Conservation (phyloP, 2,113 vertebrate species). For the Caranx ignobilis region DNA sequence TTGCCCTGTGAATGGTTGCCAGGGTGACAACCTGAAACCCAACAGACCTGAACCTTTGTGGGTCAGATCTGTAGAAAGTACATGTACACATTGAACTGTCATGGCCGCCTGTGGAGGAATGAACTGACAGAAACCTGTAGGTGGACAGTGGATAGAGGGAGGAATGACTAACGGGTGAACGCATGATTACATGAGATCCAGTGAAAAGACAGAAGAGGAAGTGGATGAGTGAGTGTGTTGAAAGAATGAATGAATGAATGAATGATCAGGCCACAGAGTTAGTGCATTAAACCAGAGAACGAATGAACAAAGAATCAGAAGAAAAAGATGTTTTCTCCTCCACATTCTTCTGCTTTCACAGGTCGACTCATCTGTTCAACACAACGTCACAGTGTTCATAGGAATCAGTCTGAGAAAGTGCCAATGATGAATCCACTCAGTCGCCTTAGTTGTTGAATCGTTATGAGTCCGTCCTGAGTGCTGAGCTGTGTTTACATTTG, state of each 20-base stretch:
- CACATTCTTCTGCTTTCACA: conserved; percentile 19
- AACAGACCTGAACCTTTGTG: not conserved
- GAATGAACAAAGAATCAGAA: not conserved
- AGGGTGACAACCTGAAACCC: not conserved
- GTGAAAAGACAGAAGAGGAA: not conserved
- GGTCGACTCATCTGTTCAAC: conserved; percentile 12
- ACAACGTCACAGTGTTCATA: conserved; percentile 33
- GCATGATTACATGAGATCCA: not conserved
- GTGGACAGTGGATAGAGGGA: not conserved
- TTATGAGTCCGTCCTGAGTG: not conserved
- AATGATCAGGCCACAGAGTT: not conserved
- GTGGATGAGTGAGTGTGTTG: not conserved
- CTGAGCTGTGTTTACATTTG: conserved; percentile 53
- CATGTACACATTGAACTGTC: conserved; percentile 13
- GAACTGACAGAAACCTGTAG: conserved; percentile 27
- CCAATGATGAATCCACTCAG: conserved; percentile 57
- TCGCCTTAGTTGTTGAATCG: conserved; percentile 46
- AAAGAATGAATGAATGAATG: not conserved
- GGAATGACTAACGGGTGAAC: not conserved
- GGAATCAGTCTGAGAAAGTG: conserved; percentile 41
- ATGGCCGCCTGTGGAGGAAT: conserved; percentile 10
- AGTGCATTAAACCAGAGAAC: not conserved
- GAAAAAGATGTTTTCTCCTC: not conserved
- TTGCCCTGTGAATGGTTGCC: conserved; percentile 14
- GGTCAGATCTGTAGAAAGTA: conserved; percentile 10